These are phyloP conservation scores for Seriola rivoliana DNA, from an alignment of 2,113 vertebrate genomes.

Conservation along the genomic window DNA sequence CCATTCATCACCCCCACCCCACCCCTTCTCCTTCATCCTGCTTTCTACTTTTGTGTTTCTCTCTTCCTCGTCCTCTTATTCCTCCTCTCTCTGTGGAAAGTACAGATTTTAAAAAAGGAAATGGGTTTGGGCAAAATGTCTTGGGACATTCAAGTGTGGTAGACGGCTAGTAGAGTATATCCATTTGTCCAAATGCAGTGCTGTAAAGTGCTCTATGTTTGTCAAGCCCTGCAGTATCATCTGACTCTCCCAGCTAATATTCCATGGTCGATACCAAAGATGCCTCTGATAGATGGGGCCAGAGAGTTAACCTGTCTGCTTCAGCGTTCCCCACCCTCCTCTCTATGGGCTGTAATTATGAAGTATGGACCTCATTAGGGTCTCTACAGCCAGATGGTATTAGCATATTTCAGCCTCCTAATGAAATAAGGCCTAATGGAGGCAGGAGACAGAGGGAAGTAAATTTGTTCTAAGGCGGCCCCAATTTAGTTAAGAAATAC, in stretches of 20 bases:
- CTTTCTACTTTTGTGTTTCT: slow-evolving; percentile 49
- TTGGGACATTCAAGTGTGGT: slow-evolving; percentile 66
- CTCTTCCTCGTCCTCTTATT: slow-evolving; percentile 15
- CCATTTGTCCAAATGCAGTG: slow-evolving; percentile 73
- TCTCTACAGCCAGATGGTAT: slow-evolving; percentile 82
- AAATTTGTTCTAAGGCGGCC: slow-evolving; percentile 69
- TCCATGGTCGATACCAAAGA: slow-evolving; percentile 78
- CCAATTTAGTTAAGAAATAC: slow-evolving; percentile 71
- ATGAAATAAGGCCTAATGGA: slow-evolving; percentile 87
- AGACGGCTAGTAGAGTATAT: slow-evolving; percentile 53
- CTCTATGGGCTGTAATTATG: slow-evolving; percentile 80
- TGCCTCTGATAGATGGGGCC: slow-evolving; percentile 76
- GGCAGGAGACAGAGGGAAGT: slow-evolving; percentile 53
- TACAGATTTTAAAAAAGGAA: slow-evolving; percentile 66
- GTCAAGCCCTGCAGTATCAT: slow-evolving; percentile 64
- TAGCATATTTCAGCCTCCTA: slow-evolving; percentile 87
- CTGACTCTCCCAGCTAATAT: slow-evolving; percentile 78
- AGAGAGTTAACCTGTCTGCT: slow-evolving; percentile 77
- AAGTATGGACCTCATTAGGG: slow-evolving; percentile 84
- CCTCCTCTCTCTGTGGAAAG: slow-evolving; percentile 49
- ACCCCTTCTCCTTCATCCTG: slow-evolving; percentile 35
- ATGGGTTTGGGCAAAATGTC: slow-evolving; percentile 65
- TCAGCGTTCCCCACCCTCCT: slow-evolving; percentile 55
- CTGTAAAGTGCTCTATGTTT: slow-evolving; percentile 74
- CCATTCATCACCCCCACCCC: slow-evolving; percentile 49